Base-by-base conservation (phyloP, 2,113 vertebrate genomes). In the Gopherus flavomarginatus region DNA sequence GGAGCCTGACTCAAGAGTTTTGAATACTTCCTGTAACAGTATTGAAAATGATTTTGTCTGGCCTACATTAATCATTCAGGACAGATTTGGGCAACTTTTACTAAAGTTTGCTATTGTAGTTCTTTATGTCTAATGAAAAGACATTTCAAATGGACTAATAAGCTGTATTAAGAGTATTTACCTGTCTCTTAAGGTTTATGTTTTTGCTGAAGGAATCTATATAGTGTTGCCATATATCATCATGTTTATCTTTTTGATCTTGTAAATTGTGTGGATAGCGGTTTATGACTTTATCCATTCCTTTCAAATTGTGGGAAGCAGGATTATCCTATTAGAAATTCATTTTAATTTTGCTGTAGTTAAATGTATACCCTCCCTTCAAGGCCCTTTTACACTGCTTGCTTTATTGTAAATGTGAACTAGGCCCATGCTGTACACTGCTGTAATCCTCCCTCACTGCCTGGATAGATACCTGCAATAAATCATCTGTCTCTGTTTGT, bases 241-340 rank as follows among this genome's bases (percentile, higher is more conserved):
- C 24, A 26, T 44, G 11, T 44, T 44, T 69, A 69, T 69, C 16
- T 69, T 77, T 77, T 77, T 14, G 2, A 77, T 77, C 29, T 7
- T 78, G 13, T 75, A 47, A 79, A 5, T 62, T 0, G 0, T 44
- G 42, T 26, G 6, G 8, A 78, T 56, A 85, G 11, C 2, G 47
- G 27, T n/a, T 93, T 62, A 78, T 87, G 5, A 26, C 1, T 3
- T 2, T 56, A 35, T 86, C 0, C 14, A 11, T 22, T 2, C 77
- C 85, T 21, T 59, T 13, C 87, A 95, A 78, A 6, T 1, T 86
- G 1, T 3, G 59, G 5, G 83, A 88, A 47, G 31, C 0, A 62
- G 0, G 16, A 21, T 77, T 77, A 77, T 42, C 57, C 11, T 35
- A 35, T 52, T 12, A 16, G 11, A 52, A 0, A 83, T n/a, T 19